Percentiles rank a stretch among this genome's conserved stretches.
These are phyloP conservation scores for Spodoptera littoralis DNA, from an alignment of 2,888 invertebrate species.

Conservation along the genomic window DNA sequence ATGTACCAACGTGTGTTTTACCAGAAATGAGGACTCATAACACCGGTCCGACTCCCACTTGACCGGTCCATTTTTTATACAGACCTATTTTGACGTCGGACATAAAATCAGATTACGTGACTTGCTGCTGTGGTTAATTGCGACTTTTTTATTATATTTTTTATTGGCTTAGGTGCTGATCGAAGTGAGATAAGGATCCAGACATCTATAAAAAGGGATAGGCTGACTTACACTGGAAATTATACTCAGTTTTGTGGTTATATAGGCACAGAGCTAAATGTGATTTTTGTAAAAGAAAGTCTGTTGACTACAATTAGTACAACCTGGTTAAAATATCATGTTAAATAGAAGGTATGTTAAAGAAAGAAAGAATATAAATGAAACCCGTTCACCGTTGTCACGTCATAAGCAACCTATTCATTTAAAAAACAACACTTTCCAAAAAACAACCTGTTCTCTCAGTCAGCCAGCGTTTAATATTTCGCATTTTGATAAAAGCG, in stretches of 20 bases:
- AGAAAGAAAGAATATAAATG: too few species aligned
- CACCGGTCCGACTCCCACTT: conserved; percentile 20
- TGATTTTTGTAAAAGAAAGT: too few species aligned
- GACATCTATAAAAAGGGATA: too few species aligned
- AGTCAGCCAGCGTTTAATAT: conserved; percentile 58
- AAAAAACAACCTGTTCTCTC: conserved; percentile 30
- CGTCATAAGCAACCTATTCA: too few species aligned
- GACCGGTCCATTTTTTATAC: conserved; percentile 41
- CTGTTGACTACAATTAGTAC: too few species aligned
- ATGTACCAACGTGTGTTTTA: conserved; percentile 14
- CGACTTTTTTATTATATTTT: conserved; percentile 45
- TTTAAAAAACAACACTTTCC: conserved; percentile 7
- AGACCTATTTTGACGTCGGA: conserved; percentile 21
- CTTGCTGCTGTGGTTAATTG: conserved; percentile 35
- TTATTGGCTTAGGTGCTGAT: conserved; percentile 18
- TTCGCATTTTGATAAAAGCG: conserved; percentile 73
- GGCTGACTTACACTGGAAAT: too few species aligned
- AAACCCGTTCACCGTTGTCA: too few species aligned
- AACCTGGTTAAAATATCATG: too few species aligned
- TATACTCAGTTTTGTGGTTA: too few species aligned
- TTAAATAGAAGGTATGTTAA: too few species aligned
- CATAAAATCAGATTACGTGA: conserved; percentile 44
- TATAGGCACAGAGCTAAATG: too few species aligned
- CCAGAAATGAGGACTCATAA: conserved; percentile 3
- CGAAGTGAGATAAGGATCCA: conserved; percentile 4